Evolutionary conservation across 2,888 invertebrate species (phyloP), one percentile per base, ranked within the genome.

Genomic region (Dusona sp.): DNA sequence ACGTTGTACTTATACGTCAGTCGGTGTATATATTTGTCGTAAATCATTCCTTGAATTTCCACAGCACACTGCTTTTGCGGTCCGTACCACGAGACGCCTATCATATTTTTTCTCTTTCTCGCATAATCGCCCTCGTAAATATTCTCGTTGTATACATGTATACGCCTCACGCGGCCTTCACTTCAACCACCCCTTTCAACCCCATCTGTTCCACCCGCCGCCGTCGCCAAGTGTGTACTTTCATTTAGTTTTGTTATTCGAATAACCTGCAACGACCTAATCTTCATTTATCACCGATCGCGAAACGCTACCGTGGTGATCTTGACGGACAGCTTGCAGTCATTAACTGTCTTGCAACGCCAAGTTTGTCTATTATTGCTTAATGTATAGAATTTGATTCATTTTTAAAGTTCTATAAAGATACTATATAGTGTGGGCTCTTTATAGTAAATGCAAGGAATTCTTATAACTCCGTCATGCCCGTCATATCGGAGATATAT

Each of bases 1-100:
- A 87, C 83, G 80, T 79, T 83, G 81, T 87, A 88, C 87, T 88
- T 88, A 85, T 87, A 79, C 83, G 87, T 87, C 88, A 85, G 72
- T 80, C 85, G 83, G 81, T 87, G 85, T 87, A 87, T 88, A 84
- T 87, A 85, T 85, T 88, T 85, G 85, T 73, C 77, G 85, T 88
- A 88, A 88, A 88, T 88, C 87, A 88, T 77, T 83, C 80, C 54
- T 45, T 83, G 83, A 85, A 87, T 85, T 83, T 87, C 79, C 79
- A 67, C 61, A 38, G 79, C 83, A 67, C 45, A 48, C 54, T 67
- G 77, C 80, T 80, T 65, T 19, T 51, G 73, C 67, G 29, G 79
- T 67, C 67, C 67, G 65, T 64, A 72, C 67, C 19, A 22, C 48
- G 79, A 78, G 70, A 61, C 77, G 82, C 68, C 77, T 74, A 81